Conservation (phyloP, 2,113 vertebrate species). For the Butorides virescens region DNA sequence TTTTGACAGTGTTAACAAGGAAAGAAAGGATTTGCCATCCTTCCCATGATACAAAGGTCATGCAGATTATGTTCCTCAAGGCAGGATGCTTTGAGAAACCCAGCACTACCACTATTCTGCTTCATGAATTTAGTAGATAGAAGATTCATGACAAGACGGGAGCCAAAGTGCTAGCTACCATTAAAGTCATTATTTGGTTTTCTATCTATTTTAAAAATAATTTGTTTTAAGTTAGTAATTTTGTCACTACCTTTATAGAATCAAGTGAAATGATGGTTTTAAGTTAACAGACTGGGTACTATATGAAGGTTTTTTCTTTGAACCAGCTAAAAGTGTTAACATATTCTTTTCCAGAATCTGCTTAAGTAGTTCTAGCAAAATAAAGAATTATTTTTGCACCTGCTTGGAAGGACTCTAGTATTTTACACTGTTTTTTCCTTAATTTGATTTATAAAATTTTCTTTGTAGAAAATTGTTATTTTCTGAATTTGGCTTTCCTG, state of each 20-base stretch:
- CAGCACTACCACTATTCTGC: not conserved
- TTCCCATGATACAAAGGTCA: not conserved
- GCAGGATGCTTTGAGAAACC: not conserved
- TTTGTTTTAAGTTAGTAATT: not conserved
- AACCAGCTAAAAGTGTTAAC: not conserved
- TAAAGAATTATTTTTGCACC: not conserved
- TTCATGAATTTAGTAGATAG: not conserved
- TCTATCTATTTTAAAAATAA: not conserved
- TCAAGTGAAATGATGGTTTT: not conserved
- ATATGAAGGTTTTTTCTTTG: not conserved
- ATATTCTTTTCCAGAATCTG: not conserved
- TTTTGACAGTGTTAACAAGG: not conserved
- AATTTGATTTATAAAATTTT: not conserved
- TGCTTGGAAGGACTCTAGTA: not conserved
- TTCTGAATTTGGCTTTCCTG: not conserved
- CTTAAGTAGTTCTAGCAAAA: not conserved
- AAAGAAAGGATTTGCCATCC: not conserved
- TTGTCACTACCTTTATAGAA: not conserved
- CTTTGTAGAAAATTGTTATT: not conserved
- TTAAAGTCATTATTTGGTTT: not conserved
- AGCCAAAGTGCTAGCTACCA: not conserved
- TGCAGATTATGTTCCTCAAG: not conserved
- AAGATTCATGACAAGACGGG: not conserved
- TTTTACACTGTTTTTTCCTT: not conserved
- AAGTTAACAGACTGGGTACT: not conserved